A percentile compares a stretch with the other conserved stretches of the same genome.
These are phyloP conservation scores for Takifugu flavidus DNA, from an alignment of 2,113 vertebrate species.

Conservation along the genomic window DNA sequence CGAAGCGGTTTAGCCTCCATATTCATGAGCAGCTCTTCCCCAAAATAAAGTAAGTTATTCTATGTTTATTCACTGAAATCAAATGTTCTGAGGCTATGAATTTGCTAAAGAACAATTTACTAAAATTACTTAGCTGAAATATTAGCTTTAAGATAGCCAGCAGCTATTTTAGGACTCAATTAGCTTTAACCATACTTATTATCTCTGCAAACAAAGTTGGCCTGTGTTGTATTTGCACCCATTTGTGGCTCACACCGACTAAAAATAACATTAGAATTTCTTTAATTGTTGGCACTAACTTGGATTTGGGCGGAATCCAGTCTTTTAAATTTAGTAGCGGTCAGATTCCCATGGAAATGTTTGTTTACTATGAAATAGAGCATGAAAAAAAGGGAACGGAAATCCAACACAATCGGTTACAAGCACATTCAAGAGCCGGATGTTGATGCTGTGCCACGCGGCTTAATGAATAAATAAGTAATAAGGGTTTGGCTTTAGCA, in stretches of 20 bases:
- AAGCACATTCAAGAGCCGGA: conserved; percentile 48
- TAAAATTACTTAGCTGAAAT: conserved; percentile 12
- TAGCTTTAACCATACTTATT: conserved; percentile 33
- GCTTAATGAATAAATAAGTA: conserved; percentile 75
- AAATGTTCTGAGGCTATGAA: conserved; percentile 57
- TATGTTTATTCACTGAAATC: conserved; percentile 28
- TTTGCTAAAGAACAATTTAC: conserved; percentile 9
- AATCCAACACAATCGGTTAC: conserved; percentile 45
- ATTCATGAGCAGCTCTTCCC: conserved; percentile 70
- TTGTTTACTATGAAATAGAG: conserved; percentile 30
- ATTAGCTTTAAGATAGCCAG: conserved; percentile 16
- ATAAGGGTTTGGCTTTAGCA: conserved; percentile 69
- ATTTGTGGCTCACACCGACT: too few species aligned
- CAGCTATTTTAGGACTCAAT: conserved; percentile 26
- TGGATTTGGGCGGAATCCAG: too few species aligned
- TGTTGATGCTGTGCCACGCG: conserved; percentile 44
- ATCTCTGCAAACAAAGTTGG: too few species aligned
- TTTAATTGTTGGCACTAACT: too few species aligned
- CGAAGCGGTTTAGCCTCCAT: conserved; percentile 70
- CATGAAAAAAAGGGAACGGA: conserved; percentile 1
- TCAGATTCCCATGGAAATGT: conserved; percentile 4
- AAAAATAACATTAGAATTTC: too few species aligned
- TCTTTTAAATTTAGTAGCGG: too few species aligned
- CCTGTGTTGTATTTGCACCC: too few species aligned
- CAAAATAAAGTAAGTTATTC: conserved; percentile 18